phyloP scores from a whole-genome alignment of 2,113 vertebrate genomes.

The Tachysurus fulvidraco region DNA sequence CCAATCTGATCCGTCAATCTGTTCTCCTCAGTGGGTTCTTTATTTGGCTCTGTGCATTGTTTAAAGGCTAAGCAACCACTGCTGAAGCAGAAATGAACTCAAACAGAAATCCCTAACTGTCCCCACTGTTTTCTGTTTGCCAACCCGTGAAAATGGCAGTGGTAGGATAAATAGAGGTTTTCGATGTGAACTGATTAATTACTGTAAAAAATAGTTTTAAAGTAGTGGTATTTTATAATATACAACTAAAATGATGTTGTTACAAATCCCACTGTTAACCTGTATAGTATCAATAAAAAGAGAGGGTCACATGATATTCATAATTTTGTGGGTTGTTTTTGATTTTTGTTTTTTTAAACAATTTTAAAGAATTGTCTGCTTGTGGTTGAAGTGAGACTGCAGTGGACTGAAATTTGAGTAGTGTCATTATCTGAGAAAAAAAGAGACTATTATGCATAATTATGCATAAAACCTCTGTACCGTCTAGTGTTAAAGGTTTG shows the following conservation, averaged over 20 bases:
- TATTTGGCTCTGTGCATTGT: slow-evolving; percentile 2
- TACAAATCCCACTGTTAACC: not conserved
- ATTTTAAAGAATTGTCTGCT: not conserved
- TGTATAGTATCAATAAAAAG: not conserved
- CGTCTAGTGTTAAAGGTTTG: not conserved
- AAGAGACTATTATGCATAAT: not conserved
- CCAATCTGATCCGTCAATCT: not conserved
- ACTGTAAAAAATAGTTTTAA: not conserved
- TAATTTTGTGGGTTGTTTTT: not conserved
- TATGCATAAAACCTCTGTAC: not conserved
- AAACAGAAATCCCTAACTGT: not conserved
- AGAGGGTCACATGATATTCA: not conserved
- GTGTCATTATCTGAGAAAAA: not conserved
- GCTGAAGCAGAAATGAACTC: not conserved
- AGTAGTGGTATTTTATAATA: not conserved
- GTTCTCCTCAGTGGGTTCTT: not conserved
- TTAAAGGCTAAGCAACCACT: not conserved
- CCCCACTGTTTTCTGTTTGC: not conserved
- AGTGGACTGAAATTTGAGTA: not conserved
- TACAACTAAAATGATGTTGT: not conserved
- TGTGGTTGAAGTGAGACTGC: not conserved
- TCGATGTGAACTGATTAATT: not conserved
- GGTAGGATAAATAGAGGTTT: not conserved
- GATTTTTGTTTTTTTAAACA: not conserved
- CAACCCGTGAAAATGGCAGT: not conserved